A percentile compares a stretch with the other conserved stretches of the same genome.
phyloP scores from a whole-genome alignment of 2,888 invertebrate species.

The Platycheirus albimanus region DNA sequence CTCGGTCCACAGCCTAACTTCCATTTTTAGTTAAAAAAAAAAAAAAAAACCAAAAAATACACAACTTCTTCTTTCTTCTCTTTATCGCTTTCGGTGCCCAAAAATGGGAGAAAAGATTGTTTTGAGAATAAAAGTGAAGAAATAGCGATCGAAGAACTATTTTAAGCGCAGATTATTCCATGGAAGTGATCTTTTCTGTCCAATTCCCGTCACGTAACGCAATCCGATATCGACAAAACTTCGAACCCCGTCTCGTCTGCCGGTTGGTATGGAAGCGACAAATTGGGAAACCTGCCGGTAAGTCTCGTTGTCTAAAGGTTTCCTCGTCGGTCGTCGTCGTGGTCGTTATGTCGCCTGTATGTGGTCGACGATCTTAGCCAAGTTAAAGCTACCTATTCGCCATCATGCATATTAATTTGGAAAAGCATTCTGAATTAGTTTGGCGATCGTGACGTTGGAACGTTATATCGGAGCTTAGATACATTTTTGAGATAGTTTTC shows the following conservation, averaged over 20 bases:
- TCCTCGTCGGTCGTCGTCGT: slow-evolving; percentile 36
- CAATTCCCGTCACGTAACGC: slow-evolving; percentile 58
- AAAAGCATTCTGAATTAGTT: slow-evolving; percentile 41
- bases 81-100: slow-evolving; percentile 7
- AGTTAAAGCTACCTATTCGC: slow-evolving; percentile 13
- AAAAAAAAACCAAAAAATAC: no score
- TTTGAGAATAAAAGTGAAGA: slow-evolving; percentile 25
- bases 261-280: slow-evolving; percentile 23
- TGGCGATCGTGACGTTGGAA: slow-evolving; percentile 41
- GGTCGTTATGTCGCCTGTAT: not conserved
- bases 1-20: slow-evolving; percentile 56
- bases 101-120: not conserved
- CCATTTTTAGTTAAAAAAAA: slow-evolving; percentile 4
- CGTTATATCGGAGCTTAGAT: not conserved
- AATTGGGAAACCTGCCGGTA: slow-evolving; percentile 47
- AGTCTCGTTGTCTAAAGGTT: slow-evolving; percentile 29
- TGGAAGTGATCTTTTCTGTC: slow-evolving; percentile 44
- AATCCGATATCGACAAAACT: slow-evolving; percentile 32
- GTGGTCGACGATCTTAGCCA: slow-evolving; percentile 33
- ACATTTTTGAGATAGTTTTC: slow-evolving; percentile 23
- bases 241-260: not conserved
- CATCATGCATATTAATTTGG: slow-evolving; percentile 65
- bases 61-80: slow-evolving; percentile 5
- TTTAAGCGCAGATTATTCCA: slow-evolving; percentile 63
- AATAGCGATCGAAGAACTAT: slow-evolving; percentile 47